phyloP scores from a whole-genome alignment of 2,113 vertebrate genomes.

The Mesocricetus auratus region DNA sequence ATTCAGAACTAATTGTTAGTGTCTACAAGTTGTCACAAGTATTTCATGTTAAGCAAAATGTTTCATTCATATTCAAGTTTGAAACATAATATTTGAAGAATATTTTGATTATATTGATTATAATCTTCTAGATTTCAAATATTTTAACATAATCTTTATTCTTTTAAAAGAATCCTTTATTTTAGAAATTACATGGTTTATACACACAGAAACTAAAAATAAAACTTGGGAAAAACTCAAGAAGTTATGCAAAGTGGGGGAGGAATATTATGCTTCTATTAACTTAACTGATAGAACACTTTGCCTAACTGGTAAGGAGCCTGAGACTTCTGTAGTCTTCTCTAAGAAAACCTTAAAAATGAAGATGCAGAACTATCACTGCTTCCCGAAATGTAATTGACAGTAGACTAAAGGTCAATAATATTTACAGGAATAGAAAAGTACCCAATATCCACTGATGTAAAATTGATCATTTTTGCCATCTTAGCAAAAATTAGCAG shows the following conservation, averaged over 20 bases:
- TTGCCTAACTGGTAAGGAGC: neutral
- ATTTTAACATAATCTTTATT: neutral
- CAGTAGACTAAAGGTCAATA: slow-evolving; percentile 5
- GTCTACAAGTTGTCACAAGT: neutral
- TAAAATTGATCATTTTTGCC: slow-evolving; percentile 4
- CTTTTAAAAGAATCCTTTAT: neutral
- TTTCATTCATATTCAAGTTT: neutral
- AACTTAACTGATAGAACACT: neutral
- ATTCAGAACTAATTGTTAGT: neutral
- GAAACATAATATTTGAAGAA: neutral
- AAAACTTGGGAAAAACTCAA: neutral
- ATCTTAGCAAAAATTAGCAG: neutral
- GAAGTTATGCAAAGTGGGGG: neutral
- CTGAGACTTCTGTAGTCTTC: neutral
- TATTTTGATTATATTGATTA: neutral
- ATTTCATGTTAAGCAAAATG: neutral
- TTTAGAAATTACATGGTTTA: neutral
- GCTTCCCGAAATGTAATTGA: neutral
- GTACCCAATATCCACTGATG: neutral
- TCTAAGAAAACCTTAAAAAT: neutral
- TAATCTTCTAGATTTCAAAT: neutral
- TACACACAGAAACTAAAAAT: neutral
- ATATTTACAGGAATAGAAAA: slow-evolving; percentile 28
- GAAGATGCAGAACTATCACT: neutral
- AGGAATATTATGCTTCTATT: neutral